Conservation (phyloP, 2,888 invertebrate genomes). For the Theretra japonica region DNA sequence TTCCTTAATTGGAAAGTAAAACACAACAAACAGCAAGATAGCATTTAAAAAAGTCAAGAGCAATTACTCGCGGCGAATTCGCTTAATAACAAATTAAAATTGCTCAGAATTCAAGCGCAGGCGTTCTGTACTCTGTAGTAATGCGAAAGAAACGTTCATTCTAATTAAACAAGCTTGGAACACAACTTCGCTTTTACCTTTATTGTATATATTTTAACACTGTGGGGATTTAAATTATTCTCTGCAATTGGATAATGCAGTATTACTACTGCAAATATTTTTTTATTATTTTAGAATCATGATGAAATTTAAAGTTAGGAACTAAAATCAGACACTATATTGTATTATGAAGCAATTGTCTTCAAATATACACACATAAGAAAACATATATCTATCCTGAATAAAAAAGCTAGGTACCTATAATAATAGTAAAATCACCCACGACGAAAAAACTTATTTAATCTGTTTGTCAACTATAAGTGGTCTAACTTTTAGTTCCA, state of each 20-base stretch:
- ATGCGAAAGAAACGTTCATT: conserved; percentile 11
- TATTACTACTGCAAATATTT: background rate
- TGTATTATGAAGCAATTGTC: too few species aligned
- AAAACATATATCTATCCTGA: too few species aligned
- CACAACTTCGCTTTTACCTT: conserved; percentile 8
- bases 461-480: too few species aligned
- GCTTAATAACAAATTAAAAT: conserved; percentile 14
- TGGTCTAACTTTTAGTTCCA: too few species aligned
- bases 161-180: conserved; percentile 3
- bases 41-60: background rate
- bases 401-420: too few species aligned
- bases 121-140: conserved; percentile 14
- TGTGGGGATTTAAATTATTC: background rate
- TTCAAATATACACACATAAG: too few species aligned
- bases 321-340: too few species aligned
- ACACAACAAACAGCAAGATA: background rate
- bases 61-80: background rate
- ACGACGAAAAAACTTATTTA: too few species aligned
- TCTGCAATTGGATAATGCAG: background rate
- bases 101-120: conserved; percentile 24
- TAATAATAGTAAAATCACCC: too few species aligned
- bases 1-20: background rate
- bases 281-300: too few species aligned
- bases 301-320: too few species aligned
- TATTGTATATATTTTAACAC: background rate